These are phyloP conservation scores for Cyclophora punctaria DNA, from an alignment of 2,888 invertebrate species.

Conservation along the genomic window DNA sequence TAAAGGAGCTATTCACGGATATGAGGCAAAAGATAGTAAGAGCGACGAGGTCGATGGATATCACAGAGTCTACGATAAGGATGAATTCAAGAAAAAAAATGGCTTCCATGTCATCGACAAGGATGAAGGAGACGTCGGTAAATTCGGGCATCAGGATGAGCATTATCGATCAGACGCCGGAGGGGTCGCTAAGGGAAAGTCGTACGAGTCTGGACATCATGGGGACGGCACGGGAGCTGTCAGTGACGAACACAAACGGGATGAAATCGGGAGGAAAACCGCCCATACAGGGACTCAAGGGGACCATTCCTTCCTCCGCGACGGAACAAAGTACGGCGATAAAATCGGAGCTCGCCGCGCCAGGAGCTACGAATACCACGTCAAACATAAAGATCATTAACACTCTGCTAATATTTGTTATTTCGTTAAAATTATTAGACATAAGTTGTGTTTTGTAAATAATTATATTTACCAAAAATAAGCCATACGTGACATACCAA, in stretches of 20 bases:
- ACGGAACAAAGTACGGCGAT: slow-evolving; percentile 60
- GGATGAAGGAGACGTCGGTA: slow-evolving; percentile 74
- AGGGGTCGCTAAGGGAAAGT: slow-evolving; percentile 68
- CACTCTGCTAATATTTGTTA: no score
- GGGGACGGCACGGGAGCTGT: slow-evolving; percentile 61
- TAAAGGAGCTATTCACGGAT: slow-evolving; percentile 70
- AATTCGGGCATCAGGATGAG: slow-evolving; percentile 70
- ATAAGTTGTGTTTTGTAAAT: no score
- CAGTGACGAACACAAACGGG: slow-evolving; percentile 71
- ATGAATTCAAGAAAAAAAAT: slow-evolving; percentile 82
- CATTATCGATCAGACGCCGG: slow-evolving; percentile 70
- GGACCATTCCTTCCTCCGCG: slow-evolving; percentile 61
- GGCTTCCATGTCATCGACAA: slow-evolving; percentile 80
- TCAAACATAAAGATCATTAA: slow-evolving; percentile 33
- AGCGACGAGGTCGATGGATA: slow-evolving; percentile 79
- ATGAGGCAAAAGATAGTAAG: slow-evolving; percentile 72
- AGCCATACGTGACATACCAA: no score
- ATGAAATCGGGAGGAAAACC: slow-evolving; percentile 47
- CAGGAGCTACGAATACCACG: slow-evolving; percentile 62
- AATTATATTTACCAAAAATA: no score
- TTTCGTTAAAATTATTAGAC: no score
- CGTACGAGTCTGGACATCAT: slow-evolving; percentile 69
- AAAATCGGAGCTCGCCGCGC: slow-evolving; percentile 38
- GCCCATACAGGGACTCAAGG: slow-evolving; percentile 70
- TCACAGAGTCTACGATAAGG: slow-evolving; percentile 80